These are phyloP conservation scores for Ondatra zibethicus DNA, from an alignment of 2,113 vertebrate species.

Conservation along the genomic window DNA sequence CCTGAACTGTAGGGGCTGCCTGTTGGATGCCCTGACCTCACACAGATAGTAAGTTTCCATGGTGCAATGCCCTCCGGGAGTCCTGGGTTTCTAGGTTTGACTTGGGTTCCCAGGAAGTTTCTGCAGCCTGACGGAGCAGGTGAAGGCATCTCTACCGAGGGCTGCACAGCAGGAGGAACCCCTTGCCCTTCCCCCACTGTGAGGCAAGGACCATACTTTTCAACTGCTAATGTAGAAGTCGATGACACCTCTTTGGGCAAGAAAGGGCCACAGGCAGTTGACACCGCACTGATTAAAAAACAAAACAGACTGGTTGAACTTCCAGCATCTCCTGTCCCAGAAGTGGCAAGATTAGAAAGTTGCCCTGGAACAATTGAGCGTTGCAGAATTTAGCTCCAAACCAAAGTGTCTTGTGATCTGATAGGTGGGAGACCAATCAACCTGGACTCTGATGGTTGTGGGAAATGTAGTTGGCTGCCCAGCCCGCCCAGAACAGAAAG, in stretches of 20 bases:
- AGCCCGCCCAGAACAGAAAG: neutral
- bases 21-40: neutral
- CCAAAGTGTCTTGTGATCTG: neutral
- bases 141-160: neutral
- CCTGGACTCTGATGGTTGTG: neutral
- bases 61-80: neutral
- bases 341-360: neutral
- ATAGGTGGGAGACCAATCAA: neutral
- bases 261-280: neutral
- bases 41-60: neutral
- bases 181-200: no score
- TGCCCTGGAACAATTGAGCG: accelerated
- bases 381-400: neutral
- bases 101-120: neutral
- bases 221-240: neutral
- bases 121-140: neutral
- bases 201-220: neutral
- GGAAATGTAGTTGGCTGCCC: neutral
- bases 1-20: no score
- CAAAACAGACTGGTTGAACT: neutral
- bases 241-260: neutral
- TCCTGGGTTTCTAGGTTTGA: neutral
- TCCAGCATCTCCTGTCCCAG: no score
- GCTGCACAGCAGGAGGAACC: neutral
- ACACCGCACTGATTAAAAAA: neutral